Evolutionary conservation across 2,888 invertebrate genomes (phyloP), one percentile per base, ranked within the genome.

Genomic region (Ellobium chinense): DNA sequence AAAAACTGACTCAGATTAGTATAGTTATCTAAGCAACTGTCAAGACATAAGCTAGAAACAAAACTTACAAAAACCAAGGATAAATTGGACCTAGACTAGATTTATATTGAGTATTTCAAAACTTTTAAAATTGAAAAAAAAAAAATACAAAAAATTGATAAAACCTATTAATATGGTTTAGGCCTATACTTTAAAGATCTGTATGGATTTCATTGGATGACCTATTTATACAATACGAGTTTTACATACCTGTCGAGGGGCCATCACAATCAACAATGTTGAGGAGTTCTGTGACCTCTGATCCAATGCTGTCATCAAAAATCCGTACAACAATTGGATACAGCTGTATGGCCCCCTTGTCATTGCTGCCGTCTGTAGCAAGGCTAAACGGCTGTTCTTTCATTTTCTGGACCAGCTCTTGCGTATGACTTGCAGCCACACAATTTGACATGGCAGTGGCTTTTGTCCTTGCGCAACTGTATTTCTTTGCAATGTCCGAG

Each of bases 251-350:
- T 46, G 46, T 46, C 46, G 46, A 46, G 46, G 46, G 46, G 46
- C 46, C 34, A 12, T 65, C 34, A 65, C 65, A 65, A 24, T 27
- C 34, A 12, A 27, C 31, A 27, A 65, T 34, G 27, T n/a, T 27
- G 14, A 65, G 34, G 31, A 65, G n/a, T 21, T 65, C 65, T 65
- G 31, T 65, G 65, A 31, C 18, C 65, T 12, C 65, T 34, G 18
- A 24, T 27, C 60, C 60, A 14, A 24, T 27, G 18, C 29, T 31
- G 7, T 27, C 31, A 39, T 69, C 34, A 14, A 18, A 24, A 39
- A 9, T 14, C 39, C 69, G 14, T n/a, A 69, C 69, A 36, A 69
- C 69, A 69, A 65, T 18, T 31, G 65, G 65, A 31, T 31, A 65
- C 65, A 65, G 46, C 46, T 46, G 46, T 12, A 4, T 31, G 29